Evolutionary conservation across 2,888 invertebrate species (phyloP), one percentile per base, ranked within the genome.

Genomic region (Cerastis leucographa): DNA sequence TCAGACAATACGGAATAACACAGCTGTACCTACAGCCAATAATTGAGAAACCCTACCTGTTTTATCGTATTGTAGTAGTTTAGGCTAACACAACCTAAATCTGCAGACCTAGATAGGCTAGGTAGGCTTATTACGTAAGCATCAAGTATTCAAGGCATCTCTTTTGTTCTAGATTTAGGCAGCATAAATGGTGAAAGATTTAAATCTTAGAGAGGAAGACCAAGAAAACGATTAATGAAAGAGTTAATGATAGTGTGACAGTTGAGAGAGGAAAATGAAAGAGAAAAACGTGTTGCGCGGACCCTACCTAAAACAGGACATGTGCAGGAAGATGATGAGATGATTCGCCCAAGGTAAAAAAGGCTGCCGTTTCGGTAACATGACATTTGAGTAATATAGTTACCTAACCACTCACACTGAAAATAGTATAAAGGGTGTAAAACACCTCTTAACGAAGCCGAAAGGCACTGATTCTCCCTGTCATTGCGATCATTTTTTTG

Each of bases 131-230:
- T 56, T 56, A 19, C 9, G 56, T 49, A 74, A 25, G 9, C 54
- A 77, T 82, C 77, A 82, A 72, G 74, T 87, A 85, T 86, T 85
- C 76, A 46, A 76, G 70, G 61, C 78, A 79, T 73, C 73, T 74
- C 74, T 79, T 77, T 87, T 78, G 72, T 84, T 77, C 69, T 71
- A 76, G 67, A 74, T 74, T 59, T 59, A 25, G 64, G 54, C 65
- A 62, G 17, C 17, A 4, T 35, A 61, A 61, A 61, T 19, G 4
- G 19, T 4, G 5, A 61, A 61, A 35, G 61, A 61, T 35, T 61
- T 35, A 35, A 35, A 61, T 61, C 35, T 35, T 35, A 35, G 35
- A 35, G 35, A 35, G 35, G 35, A 35, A 35, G 35, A 35, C 35
- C 35, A 35, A 35, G 35, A 3, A 35, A 35, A 35, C 35, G 35